Conservation (phyloP, 2,797 vertebrate species). For the Florisuga fusca region DNA sequence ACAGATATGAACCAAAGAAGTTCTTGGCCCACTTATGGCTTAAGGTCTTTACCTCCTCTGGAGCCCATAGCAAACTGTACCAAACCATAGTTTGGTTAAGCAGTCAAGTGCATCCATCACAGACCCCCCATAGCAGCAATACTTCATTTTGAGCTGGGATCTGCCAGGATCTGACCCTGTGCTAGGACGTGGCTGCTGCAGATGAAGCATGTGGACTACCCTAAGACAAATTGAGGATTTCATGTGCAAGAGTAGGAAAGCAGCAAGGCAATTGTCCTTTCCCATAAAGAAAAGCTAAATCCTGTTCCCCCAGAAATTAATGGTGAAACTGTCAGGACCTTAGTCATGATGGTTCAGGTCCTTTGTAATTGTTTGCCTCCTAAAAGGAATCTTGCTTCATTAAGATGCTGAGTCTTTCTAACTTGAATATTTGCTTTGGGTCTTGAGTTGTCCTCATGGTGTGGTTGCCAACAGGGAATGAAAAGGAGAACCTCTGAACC, state of each 20-base stretch:
- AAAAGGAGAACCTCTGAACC: conserved; percentile 20
- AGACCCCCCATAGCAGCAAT: not conserved
- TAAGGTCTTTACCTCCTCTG: not conserved
- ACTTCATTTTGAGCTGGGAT: not conserved
- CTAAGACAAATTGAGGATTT: not conserved
- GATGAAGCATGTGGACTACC: not conserved
- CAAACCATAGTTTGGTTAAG: not conserved
- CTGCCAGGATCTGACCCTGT: not conserved
- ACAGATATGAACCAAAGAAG: not conserved
- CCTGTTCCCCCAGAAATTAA: not conserved
- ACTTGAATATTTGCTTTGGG: conserved; percentile 32
- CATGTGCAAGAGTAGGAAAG: not conserved
- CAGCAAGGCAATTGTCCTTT: not conserved
- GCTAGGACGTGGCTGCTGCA: not conserved
- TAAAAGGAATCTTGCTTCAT: conserved; percentile 55
- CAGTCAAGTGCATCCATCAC: fast-evolving
- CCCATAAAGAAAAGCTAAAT: conserved; percentile 14
- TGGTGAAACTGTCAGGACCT: not conserved
- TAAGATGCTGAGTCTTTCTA: conserved; percentile 42
- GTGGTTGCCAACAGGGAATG: conserved; percentile 10
- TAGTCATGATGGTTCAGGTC: not conserved
- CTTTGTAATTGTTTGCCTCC: not conserved
- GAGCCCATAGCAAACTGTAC: not conserved
- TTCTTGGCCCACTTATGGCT: not conserved
- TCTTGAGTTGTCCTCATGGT: conserved; percentile 27